phyloP scores from a whole-genome alignment of 2,888 invertebrate genomes.

The Leucoma salicis region DNA sequence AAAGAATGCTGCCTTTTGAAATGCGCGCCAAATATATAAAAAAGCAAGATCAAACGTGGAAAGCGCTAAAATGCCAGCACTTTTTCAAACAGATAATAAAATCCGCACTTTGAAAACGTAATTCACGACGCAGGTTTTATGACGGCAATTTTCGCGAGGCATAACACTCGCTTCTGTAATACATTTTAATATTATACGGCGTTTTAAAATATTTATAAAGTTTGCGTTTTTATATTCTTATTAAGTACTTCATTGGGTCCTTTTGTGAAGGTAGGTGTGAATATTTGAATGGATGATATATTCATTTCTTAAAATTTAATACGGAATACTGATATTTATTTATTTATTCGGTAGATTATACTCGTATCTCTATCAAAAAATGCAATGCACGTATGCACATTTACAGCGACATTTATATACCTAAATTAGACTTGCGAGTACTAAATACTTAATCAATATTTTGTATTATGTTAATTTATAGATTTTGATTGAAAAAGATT shows the following conservation, averaged over 20 bases:
- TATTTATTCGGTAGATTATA: too few species aligned
- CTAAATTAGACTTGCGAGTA: too few species aligned
- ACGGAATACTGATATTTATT: too few species aligned
- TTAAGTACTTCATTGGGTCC: slow-evolving; percentile 47
- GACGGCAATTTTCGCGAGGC: slow-evolving; percentile 67
- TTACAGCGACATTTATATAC: too few species aligned
- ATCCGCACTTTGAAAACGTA: slow-evolving; percentile 71
- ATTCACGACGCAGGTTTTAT: slow-evolving; percentile 70
- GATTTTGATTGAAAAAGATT: too few species aligned
- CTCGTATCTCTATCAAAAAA: too few species aligned
- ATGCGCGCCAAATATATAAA: background rate
- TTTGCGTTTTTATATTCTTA: slow-evolving; percentile 47
- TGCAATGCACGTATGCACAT: too few species aligned
- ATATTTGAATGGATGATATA: slow-evolving; percentile 25
- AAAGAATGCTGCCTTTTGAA: too few species aligned
- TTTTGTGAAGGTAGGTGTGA: slow-evolving; percentile 25
- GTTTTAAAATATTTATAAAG: slow-evolving; percentile 77
- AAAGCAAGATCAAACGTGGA: background rate
- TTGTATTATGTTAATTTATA: too few species aligned
- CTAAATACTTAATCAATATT: too few species aligned
- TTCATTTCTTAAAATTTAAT: slow-evolving; percentile 9
- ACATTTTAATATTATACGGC: slow-evolving; percentile 72
- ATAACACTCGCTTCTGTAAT: slow-evolving; percentile 67
- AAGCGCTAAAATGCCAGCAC: slow-evolving; percentile 28
- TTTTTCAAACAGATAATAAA: slow-evolving; percentile 73